Evolutionary conservation across 2,888 invertebrate species (phyloP).

Genomic region (Drosophila yooni): DNA sequence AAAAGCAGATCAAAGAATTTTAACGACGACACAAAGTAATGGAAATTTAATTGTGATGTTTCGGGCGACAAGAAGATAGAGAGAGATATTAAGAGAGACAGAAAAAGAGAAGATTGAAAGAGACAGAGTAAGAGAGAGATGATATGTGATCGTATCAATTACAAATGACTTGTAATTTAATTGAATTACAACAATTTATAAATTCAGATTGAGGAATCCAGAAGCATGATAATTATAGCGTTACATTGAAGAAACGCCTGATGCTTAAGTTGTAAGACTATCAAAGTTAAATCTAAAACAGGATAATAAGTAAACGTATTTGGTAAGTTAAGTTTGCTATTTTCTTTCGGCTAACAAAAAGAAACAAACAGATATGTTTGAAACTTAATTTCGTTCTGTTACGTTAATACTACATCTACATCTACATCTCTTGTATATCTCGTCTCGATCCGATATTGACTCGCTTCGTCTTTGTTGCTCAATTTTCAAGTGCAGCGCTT

Average conservation of each 20-base stretch:
- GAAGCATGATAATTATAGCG: neutral
- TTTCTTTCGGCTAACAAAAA: neutral
- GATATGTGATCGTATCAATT: slow-evolving; percentile 8
- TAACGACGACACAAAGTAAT: slow-evolving; percentile 4
- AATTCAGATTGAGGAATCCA: neutral
- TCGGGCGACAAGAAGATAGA: neutral
- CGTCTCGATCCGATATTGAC: slow-evolving; percentile 4
- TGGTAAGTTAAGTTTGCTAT: neutral
- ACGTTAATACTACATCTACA: neutral
- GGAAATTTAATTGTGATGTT: slow-evolving; percentile 1
- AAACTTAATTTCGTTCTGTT: neutral
- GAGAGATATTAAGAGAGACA: neutral
- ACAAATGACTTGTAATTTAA: neutral
- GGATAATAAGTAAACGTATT: neutral
- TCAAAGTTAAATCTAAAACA: neutral
- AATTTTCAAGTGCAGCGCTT: slow-evolving; percentile 15
- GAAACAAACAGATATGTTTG: neutral
- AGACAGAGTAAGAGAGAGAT: neutral
- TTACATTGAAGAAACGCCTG: neutral
- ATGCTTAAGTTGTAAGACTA: neutral
- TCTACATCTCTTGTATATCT: neutral
- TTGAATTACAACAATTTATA: neutral
- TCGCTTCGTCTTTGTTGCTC: neutral
- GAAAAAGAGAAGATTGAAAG: neutral
- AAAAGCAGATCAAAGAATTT: slow-evolving; percentile 40